A percentile compares a stretch with the other conserved stretches of the same genome.
Evolutionary conservation across 2,888 invertebrate genomes (phyloP).

Genomic region (Euproctis similis): DNA sequence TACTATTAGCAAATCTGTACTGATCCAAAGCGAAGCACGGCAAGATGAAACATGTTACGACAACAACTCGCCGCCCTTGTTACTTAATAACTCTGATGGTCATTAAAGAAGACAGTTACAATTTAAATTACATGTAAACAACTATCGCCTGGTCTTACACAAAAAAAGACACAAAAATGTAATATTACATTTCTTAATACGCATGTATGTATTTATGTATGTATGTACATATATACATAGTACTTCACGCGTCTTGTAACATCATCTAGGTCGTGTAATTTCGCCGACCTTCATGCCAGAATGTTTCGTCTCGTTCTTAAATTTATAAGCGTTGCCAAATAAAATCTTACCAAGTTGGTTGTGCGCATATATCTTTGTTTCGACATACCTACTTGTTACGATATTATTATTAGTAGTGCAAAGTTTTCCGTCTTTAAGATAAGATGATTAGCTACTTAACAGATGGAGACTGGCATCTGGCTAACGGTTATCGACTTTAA

Average conservation of each 20-base stretch:
- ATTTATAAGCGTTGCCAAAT: slow-evolving; percentile 32
- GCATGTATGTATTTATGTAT: slow-evolving; percentile 5
- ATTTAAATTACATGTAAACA: too few species aligned
- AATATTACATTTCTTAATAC: slow-evolving; percentile 11
- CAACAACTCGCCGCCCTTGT: too few species aligned
- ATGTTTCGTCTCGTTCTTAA: slow-evolving; percentile 38
- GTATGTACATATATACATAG: too few species aligned
- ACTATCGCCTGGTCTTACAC: too few species aligned
- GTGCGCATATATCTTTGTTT: slow-evolving; percentile 3
- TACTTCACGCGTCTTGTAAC: slow-evolving; percentile 17
- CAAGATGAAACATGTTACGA: too few species aligned
- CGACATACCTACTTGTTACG: neutral
- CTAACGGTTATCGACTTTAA: too few species aligned
- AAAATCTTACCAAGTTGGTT: slow-evolving; percentile 1
- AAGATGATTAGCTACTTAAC: neutral
- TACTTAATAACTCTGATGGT: too few species aligned
- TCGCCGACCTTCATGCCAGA: slow-evolving; percentile 38
- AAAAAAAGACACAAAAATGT: too few species aligned
- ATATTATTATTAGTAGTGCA: neutral
- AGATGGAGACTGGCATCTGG: neutral
- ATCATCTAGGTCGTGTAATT: slow-evolving; percentile 29
- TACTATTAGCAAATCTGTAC: too few species aligned
- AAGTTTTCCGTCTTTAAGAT: slow-evolving; percentile 2
- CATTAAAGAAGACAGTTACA: too few species aligned
- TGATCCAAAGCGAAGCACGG: too few species aligned